Evolutionary conservation across 2,888 invertebrate genomes (phyloP).

Genomic region (Alentia gelatinosa): DNA sequence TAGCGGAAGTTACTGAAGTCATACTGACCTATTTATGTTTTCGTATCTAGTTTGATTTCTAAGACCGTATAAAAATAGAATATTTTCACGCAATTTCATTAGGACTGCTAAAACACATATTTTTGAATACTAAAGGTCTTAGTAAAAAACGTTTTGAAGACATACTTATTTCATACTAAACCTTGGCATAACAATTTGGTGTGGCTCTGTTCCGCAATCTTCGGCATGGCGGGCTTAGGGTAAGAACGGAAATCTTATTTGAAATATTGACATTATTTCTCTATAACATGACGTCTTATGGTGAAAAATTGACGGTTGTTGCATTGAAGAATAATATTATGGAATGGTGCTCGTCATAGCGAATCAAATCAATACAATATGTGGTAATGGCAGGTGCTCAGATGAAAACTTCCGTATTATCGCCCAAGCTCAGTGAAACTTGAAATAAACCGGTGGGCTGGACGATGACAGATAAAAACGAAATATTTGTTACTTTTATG

Average conservation of each 20-base stretch:
- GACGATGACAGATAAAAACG: neutral
- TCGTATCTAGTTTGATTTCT: no score
- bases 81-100: no score
- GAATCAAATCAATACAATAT: no score
- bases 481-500: no score
- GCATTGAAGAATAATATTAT: no score
- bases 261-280: no score
- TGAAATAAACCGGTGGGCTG: neutral
- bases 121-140: neutral
- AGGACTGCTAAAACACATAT: neutral
- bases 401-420: neutral
- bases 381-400: neutral
- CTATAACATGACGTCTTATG: no score
- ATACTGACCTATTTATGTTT: constrained; percentile 36
- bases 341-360: no score
- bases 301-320: no score
- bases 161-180: neutral
- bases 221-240: constrained; percentile 44
- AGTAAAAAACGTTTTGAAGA: neutral
- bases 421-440: no score
- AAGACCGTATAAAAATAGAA: no score
- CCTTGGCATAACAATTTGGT: neutral
- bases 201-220: neutral
- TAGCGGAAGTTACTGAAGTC: neutral
- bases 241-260: neutral